Percentiles rank a stretch among this genome's conserved stretches.
Evolutionary conservation across 2,888 invertebrate genomes (phyloP).

Genomic region (Homarus gammarus): DNA sequence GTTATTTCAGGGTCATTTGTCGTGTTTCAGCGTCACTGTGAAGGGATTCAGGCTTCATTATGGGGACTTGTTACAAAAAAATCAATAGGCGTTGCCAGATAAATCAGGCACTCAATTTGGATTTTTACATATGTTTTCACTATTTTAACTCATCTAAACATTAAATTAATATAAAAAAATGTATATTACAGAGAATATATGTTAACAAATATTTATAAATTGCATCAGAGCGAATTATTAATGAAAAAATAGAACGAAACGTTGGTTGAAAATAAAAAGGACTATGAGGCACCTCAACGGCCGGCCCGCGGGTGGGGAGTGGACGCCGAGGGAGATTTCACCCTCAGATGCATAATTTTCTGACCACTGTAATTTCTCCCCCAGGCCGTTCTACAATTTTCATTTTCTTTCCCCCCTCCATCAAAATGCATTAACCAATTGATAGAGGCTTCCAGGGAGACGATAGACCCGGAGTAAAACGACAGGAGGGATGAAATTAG

Average conservation of each 20-base stretch:
- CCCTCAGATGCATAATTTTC: conserved; percentile 61
- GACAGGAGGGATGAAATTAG: background rate
- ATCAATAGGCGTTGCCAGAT: conserved; percentile 15
- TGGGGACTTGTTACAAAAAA: conserved; percentile 37
- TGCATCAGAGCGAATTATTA: background rate
- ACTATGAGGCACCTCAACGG: background rate
- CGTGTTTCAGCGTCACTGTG: background rate
- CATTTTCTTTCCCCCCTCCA: conserved; percentile 35
- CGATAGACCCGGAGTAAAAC: background rate
- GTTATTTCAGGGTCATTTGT: background rate
- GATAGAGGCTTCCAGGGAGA: conserved; percentile 21
- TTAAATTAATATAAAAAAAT: background rate
- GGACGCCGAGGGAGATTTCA: conserved; percentile 44
- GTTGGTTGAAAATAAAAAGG: background rate
- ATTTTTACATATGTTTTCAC: background rate
- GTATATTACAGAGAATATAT: background rate
- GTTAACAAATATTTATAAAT: background rate
- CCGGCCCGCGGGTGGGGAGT: conserved; percentile 17
- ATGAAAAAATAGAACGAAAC: background rate
- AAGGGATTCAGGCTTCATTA: conserved; percentile 42
- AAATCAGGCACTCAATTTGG: background rate
- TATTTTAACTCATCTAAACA: background rate
- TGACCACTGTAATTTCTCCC: conserved; percentile 65
- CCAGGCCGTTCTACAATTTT: conserved; percentile 50
- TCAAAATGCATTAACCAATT: conserved; percentile 35